phyloP scores from a whole-genome alignment of 2,888 invertebrate genomes.

The Calameuta pallipes region DNA sequence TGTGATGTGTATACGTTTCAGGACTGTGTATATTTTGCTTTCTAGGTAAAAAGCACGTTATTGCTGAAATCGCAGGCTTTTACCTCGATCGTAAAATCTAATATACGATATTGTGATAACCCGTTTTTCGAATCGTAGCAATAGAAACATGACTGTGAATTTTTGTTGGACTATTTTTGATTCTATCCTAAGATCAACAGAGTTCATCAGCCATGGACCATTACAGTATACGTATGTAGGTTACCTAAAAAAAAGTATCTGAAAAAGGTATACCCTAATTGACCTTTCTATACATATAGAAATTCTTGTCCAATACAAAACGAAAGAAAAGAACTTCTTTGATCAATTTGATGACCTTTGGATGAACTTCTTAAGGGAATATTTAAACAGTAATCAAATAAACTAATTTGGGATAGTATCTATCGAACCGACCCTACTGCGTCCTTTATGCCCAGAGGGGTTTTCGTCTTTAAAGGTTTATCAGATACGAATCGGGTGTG shows the following conservation, averaged over 20 bases:
- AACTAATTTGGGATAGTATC: not conserved
- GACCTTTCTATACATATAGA: not conserved
- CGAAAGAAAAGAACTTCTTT: not conserved
- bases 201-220: not conserved
- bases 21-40: not conserved
- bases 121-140: not conserved
- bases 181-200: not conserved
- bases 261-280: not conserved
- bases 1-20: not conserved
- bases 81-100: not conserved
- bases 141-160: not conserved
- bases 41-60: not conserved
- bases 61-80: not conserved
- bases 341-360: not conserved
- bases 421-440: not conserved
- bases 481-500: not conserved
- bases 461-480: not conserved
- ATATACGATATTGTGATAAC: not conserved
- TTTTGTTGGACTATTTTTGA: not conserved
- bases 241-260: not conserved
- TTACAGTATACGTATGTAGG: not conserved
- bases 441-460: not conserved
- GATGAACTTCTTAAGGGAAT: not conserved
- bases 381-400: not conserved
- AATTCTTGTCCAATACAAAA: not conserved